Evolutionary conservation across 2,113 vertebrate species (phyloP).

Genomic region (Macrotis lagotis): DNA sequence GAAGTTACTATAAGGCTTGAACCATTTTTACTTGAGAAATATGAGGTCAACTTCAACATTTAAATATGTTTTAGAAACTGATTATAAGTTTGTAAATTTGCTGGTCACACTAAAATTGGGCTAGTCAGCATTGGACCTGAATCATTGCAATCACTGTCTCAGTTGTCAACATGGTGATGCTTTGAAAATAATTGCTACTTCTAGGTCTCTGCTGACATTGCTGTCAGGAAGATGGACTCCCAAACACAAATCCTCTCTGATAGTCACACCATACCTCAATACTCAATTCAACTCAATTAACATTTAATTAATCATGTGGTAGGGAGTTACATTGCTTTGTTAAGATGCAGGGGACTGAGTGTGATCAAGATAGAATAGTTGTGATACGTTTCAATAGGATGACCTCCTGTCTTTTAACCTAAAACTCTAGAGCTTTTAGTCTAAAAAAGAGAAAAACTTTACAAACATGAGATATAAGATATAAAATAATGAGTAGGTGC

Average conservation of each 20-base stretch:
- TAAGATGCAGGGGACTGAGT: neutral
- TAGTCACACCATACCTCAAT: neutral
- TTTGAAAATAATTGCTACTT: neutral
- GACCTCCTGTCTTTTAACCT: neutral
- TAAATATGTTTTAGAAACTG: neutral
- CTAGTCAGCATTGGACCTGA: neutral
- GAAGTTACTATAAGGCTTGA: neutral
- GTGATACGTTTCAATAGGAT: neutral
- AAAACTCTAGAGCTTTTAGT: neutral
- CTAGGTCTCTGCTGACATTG: too few species aligned
- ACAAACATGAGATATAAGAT: neutral
- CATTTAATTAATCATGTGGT: neutral
- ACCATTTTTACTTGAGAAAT: neutral
- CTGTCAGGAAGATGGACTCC: neutral
- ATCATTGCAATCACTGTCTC: neutral
- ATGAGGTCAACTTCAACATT: neutral
- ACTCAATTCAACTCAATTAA: neutral
- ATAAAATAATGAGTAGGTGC: too few species aligned
- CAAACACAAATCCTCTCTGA: neutral
- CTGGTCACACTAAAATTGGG: too few species aligned
- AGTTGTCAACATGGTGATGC: neutral
- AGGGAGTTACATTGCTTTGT: neutral
- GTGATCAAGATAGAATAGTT: neutral
- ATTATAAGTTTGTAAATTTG: neutral
- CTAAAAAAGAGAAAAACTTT: neutral